phyloP scores from a whole-genome alignment of 2,888 invertebrate species.

The Acrocyrtus sp. region DNA sequence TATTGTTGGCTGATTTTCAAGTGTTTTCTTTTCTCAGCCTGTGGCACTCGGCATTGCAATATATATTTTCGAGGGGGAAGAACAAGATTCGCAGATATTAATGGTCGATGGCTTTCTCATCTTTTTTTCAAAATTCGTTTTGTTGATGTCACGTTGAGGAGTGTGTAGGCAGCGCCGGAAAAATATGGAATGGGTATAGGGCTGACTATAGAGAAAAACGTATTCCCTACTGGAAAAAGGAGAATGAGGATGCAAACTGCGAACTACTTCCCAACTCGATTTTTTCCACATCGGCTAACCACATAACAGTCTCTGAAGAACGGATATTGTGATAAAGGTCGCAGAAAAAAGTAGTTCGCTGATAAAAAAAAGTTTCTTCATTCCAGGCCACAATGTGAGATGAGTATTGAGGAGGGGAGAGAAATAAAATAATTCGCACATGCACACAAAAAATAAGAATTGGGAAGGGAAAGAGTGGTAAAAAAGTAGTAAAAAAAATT shows the following conservation, averaged over 20 bases:
- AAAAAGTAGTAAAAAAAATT: constrained; percentile 27
- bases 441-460: background rate
- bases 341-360: background rate
- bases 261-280: too few relatives aligned
- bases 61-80: background rate
- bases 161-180: background rate
- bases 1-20: background rate
- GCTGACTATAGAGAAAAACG: background rate
- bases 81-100: background rate
- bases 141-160: background rate
- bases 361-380: too few relatives aligned
- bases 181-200: background rate
- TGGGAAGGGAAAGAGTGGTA: background rate
- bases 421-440: too few relatives aligned
- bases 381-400: too few relatives aligned
- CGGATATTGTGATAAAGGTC: background rate
- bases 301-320: constrained; percentile 2
- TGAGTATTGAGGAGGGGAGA: too few relatives aligned
- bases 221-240: too few relatives aligned
- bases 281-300: too few relatives aligned
- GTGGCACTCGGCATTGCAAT: too few relatives aligned
- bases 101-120: constrained; percentile 6
- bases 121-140: constrained; percentile 6
- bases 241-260: too few relatives aligned
- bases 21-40: constrained; percentile 16